phyloP scores from a whole-genome alignment of 2,888 invertebrate genomes.

The Linnaemya tessellans region DNA sequence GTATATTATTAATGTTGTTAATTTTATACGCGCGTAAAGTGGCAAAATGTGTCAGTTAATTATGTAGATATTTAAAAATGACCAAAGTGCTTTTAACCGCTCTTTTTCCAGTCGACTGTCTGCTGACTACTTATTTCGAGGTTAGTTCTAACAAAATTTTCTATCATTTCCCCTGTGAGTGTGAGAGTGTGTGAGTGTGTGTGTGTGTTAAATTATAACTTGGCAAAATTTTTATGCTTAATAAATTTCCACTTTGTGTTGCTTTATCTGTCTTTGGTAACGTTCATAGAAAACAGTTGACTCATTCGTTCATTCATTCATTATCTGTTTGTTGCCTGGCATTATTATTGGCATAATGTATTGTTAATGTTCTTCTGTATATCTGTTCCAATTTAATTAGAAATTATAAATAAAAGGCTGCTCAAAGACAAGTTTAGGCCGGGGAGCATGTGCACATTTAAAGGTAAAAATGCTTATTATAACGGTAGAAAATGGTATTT shows the following conservation, averaged over 20 bases:
- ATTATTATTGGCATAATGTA: conserved; percentile 53
- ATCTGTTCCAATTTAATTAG: conserved; percentile 66
- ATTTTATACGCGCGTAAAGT: conserved; percentile 65
- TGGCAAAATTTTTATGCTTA: conserved; percentile 48
- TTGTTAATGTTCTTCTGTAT: conserved; percentile 63
- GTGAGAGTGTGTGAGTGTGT: neutral
- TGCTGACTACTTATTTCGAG: neutral
- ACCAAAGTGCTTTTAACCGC: conserved; percentile 56
- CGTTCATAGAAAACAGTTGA: conserved; percentile 44
- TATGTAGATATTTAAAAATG: conserved; percentile 64
- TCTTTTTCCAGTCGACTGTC: conserved; percentile 26
- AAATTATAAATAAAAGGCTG: conserved; percentile 54
- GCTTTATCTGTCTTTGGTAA: conserved; percentile 4
- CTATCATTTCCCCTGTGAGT: neutral
- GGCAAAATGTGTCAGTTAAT: conserved; percentile 71
- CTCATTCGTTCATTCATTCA: conserved; percentile 59
- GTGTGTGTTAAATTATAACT: conserved; percentile 43
- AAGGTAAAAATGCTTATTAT: conserved; percentile 12
- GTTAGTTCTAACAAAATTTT: conserved; percentile 20
- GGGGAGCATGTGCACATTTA: neutral
- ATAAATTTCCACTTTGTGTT: conserved; percentile 49
- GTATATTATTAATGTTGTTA: conserved; percentile 57
- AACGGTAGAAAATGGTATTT: conserved; percentile 43
- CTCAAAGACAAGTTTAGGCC: neutral
- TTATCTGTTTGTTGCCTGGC: conserved; percentile 17